These are phyloP conservation scores for Heteromurus nitidus DNA, from an alignment of 2,888 invertebrate genomes.

Conservation along the genomic window DNA sequence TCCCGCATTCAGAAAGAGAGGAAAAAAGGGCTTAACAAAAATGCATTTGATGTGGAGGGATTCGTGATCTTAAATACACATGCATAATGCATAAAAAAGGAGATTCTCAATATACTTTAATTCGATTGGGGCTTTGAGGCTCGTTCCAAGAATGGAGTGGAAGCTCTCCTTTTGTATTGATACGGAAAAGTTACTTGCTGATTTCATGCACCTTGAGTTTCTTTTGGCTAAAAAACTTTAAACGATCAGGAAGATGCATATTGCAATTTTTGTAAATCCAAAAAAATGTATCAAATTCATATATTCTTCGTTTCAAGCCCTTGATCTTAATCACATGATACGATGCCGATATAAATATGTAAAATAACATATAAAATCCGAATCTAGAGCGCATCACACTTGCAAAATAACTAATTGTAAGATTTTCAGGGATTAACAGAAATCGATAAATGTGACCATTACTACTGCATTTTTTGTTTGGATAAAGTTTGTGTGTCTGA, in stretches of 20 bases:
- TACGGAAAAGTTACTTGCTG: slow-evolving; percentile 7
- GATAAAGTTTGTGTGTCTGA: too few species aligned
- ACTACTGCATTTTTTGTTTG: too few species aligned
- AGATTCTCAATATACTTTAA: slow-evolving; percentile 31
- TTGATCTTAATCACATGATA: too few species aligned
- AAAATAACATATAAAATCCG: too few species aligned
- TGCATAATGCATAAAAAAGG: slow-evolving; percentile 55
- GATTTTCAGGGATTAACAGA: too few species aligned
- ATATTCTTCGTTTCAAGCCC: too few species aligned
- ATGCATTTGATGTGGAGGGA: slow-evolving; percentile 56
- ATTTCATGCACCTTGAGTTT: slow-evolving; percentile 53
- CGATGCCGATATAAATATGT: too few species aligned
- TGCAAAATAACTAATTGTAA: too few species aligned
- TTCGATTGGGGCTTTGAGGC: slow-evolving; percentile 53
- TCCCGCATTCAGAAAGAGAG: slow-evolving; percentile 30
- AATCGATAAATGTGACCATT: too few species aligned
- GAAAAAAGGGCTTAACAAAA: slow-evolving; percentile 52
- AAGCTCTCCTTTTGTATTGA: too few species aligned
- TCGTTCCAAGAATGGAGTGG: not conserved
- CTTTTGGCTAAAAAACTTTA: slow-evolving; percentile 40
- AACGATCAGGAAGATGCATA: slow-evolving; percentile 4
- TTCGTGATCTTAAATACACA: slow-evolving; percentile 52
- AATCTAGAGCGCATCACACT: too few species aligned
- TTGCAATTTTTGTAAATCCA: not conserved
- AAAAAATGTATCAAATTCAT: not conserved